Evolutionary conservation across 2,797 vertebrate genomes (phyloP), one percentile per base, ranked within the genome.

Genomic region (Gymnoscopelus braueri): DNA sequence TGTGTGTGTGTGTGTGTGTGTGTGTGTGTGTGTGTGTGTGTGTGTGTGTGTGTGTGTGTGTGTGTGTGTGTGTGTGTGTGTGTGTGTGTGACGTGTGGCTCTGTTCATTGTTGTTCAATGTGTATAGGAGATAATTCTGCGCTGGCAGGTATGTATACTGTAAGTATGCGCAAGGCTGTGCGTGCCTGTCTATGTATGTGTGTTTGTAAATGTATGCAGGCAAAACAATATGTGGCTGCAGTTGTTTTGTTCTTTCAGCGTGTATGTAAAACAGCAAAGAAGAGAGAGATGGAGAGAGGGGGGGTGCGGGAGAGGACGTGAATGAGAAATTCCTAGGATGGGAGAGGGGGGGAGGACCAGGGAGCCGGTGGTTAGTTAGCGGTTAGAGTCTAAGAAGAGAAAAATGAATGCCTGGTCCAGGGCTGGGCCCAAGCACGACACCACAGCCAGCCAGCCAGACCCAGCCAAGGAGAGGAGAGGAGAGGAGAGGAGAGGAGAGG

Each of bases 371-470:
- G 87, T 90, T 89, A 88, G 88, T 89, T 90, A 89, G 90, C 56
- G 91, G 93, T 93, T 91, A 82, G 85, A 88, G 83, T 91, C 90
- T 93, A 92, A 93, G 84, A 88, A 85, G 86, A 91, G 81, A 92
- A 91, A 91, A 89, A 93, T 92, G 89, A 89, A 84, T 51, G 63
- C 89, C 87, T 87, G 82, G 83, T 89, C 87, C 89, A 90, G 83
- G 84, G 83, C 78, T 78, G 83, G 84, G 82, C 76, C 81, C 77
- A 70, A 75, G 71, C 78, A 86, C 66, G 60, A 81, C 72, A 87
- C 88, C 86, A 52, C 86, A 89, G 73, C 78, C 77, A 72, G 73
- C 72, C 76, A 49, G 63, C 63, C 63, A 54, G 51, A 13, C 50
- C 13, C 13, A 59, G 14, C 13, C 35, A 23, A 14, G 35, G 54